Evolutionary conservation across 2,888 invertebrate genomes (phyloP), one percentile per base, ranked within the genome.

Genomic region (Operophtera brumata): DNA sequence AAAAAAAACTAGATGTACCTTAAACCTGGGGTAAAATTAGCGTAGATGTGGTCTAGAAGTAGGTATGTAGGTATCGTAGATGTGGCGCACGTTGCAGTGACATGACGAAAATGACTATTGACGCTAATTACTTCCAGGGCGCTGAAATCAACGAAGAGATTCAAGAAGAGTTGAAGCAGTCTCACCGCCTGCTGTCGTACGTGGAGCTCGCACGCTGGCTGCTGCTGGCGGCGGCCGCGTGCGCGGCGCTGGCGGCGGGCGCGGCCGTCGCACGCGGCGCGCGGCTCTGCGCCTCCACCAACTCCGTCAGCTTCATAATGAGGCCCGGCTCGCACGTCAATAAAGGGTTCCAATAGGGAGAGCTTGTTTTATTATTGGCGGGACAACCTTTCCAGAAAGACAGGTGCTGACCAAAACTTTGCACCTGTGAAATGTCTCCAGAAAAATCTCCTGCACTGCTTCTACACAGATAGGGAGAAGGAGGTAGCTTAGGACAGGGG

Each of bases 181-280:
- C 85, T 0, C 86, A 89, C 67, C 70, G 66, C 0, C 66, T 86
- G 13, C 67, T 91, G 0, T 65, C 72, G 8, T 81, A 87, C 66
- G 80, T 87, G 11, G 82, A 87, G 36, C 64, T 75, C 0, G 64
- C 82, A 0, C 82, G 91, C 25, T 91, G 91, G 91, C 37, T 82
- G 2, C 42, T 91, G 0, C 74, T 91, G 0, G 77, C 73, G 0
- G 30, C 71, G 0, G 83, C 88, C 0, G 42, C 88, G 0, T 20
- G 78, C 0, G 64, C 73, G 0, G 55, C 71, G 0, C 6, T 75
- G 0, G 61, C 60, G 0, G 70, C 78, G 1, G 73, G 71, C 0
- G 59, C 69, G 0, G 57, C 69, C 0, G 66, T 79, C 4, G 77
- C 76, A 0, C 67, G 77, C 0, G 66, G 80, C 0, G 71, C 77